These are phyloP conservation scores for Trematocara stigmaticum DNA, from an alignment of 2,113 vertebrate species.

Conservation along the genomic window DNA sequence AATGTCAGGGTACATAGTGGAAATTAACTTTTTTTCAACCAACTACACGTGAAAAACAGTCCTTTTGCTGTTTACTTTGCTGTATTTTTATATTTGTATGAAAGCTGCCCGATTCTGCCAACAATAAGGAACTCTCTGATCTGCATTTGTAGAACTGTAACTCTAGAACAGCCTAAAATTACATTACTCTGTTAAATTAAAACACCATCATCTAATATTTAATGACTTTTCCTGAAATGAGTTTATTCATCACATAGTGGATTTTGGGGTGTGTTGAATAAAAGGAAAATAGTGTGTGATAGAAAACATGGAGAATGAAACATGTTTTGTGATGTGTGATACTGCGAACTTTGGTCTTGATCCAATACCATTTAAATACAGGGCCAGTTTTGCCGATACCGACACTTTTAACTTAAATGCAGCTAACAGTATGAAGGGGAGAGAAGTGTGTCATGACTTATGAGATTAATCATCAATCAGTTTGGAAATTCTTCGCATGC, in stretches of 20 bases:
- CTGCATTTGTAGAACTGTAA: not conserved
- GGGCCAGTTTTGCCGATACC: accelerated
- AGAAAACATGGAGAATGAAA: not conserved
- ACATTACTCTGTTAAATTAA: not conserved
- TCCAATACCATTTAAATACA: not conserved
- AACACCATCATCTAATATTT: not conserved
- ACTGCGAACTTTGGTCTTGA: not conserved
- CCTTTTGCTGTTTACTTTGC: not conserved
- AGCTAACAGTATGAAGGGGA: not conserved
- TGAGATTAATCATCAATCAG: not conserved
- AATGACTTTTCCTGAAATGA: not conserved
- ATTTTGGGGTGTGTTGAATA: not conserved
- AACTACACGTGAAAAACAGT: not conserved
- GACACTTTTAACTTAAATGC: not conserved
- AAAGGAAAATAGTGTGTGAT: not conserved
- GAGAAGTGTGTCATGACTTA: not conserved
- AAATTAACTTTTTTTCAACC: not conserved
- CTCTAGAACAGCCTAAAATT: not conserved
- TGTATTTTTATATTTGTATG: not conserved
- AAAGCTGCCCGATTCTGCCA: not conserved
- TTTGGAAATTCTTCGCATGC: not conserved
- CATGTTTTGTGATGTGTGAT: not conserved
- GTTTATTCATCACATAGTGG: not conserved
- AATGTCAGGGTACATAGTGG: not conserved
- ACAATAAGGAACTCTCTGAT: not conserved